phyloP scores from a whole-genome alignment of 2,888 invertebrate genomes.

The Metalampra italica region DNA sequence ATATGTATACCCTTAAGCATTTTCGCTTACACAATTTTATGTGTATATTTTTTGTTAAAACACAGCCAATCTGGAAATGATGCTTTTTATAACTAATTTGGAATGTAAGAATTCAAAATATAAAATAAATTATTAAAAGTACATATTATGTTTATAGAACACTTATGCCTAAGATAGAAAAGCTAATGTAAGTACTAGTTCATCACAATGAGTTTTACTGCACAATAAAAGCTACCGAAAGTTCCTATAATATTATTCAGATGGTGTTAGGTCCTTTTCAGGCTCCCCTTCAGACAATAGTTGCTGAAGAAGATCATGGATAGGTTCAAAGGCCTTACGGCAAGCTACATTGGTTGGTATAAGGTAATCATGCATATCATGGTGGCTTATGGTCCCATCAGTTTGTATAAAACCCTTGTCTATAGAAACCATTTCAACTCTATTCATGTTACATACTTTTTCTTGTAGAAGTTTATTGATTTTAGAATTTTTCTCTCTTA shows the following conservation, averaged over 20 bases:
- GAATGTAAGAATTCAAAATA: constrained; percentile 62
- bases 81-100: constrained; percentile 50
- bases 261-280: constrained; percentile 85
- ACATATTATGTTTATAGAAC: constrained; percentile 20
- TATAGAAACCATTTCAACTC: constrained; percentile 87
- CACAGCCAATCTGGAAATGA: constrained; percentile 12
- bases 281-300: constrained; percentile 86
- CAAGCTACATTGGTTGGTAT: constrained; percentile 92
- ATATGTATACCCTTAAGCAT: no score
- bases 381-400: constrained; percentile 90
- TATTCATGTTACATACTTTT: constrained; percentile 80
- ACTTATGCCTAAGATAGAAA: constrained; percentile 66
- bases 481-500: constrained; percentile 86
- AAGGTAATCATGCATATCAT: constrained; percentile 95
- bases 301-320: constrained; percentile 88
- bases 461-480: constrained; percentile 86
- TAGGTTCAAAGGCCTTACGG: constrained; percentile 91
- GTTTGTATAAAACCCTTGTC: constrained; percentile 88
- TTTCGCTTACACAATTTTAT: no score
- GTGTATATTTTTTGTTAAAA: not conserved
- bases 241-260: constrained; percentile 71
- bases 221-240: constrained; percentile 40
- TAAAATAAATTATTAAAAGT: constrained; percentile 26
- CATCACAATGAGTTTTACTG: constrained; percentile 70
- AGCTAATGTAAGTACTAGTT: constrained; percentile 72